These are phyloP conservation scores for Drosophila imparisetae DNA, from an alignment of 2,888 invertebrate species.

Conservation along the genomic window DNA sequence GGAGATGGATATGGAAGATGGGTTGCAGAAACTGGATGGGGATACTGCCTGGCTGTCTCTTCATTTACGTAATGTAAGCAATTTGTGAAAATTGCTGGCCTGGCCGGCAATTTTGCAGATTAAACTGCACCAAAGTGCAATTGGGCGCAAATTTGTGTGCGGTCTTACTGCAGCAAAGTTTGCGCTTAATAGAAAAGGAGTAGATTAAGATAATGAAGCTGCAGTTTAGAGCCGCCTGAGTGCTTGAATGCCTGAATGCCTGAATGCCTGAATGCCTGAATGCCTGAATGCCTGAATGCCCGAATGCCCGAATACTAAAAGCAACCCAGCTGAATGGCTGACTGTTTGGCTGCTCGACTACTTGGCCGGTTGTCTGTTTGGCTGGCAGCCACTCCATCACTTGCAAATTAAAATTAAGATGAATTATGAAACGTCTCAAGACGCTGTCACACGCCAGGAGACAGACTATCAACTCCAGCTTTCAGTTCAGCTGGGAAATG, in stretches of 20 bases:
- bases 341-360: constrained; percentile 14
- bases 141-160: constrained; percentile 76
- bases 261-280: constrained; percentile 32
- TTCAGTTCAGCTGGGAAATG: constrained; percentile 35
- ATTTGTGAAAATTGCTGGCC: constrained; percentile 75
- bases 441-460: constrained; percentile 56
- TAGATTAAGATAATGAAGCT: constrained; percentile 79
- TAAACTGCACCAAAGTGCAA: constrained; percentile 79
- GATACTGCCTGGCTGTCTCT: constrained; percentile 56
- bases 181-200: constrained; percentile 60
- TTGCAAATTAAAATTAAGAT: constrained; percentile 79
- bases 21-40: neutral
- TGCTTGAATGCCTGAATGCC: constrained; percentile 33
- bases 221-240: constrained; percentile 63
- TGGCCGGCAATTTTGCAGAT: constrained; percentile 73
- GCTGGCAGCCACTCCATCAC: constrained; percentile 75
- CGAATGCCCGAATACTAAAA: constrained; percentile 35
- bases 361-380: constrained; percentile 6
- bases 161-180: constrained; percentile 51
- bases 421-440: constrained; percentile 75
- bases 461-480: constrained; percentile 54
- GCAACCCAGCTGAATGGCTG: constrained; percentile 13
- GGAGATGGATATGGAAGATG: constrained; percentile 35
- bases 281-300: constrained; percentile 26
- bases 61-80: constrained; percentile 79